A percentile compares a stretch with the other conserved stretches of the same genome.
phyloP scores from a whole-genome alignment of 1,140 invertebrate species.

The Pseudomyrmex sp. region DNA sequence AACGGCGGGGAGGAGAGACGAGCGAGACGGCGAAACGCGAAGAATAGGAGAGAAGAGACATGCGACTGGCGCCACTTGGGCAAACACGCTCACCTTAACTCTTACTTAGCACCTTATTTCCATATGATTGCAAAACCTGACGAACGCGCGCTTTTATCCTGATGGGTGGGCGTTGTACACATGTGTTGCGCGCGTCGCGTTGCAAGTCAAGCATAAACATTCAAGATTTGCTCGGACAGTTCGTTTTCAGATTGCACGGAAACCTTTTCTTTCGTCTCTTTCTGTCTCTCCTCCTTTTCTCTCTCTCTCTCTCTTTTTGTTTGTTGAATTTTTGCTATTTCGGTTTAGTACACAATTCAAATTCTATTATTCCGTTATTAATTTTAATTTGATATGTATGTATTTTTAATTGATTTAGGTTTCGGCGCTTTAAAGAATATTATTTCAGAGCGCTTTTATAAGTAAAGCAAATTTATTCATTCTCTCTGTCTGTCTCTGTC shows the following conservation, averaged over 20 bases:
- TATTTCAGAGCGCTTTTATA: too few species aligned
- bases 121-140: conserved; percentile 77
- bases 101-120: conserved; percentile 79
- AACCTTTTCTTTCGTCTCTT: neutral
- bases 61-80: conserved; percentile 73
- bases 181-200: conserved; percentile 29
- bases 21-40: conserved; percentile 19
- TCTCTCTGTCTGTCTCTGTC: too few species aligned
- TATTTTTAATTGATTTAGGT: too few species aligned
- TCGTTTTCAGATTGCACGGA: conserved; percentile 4
- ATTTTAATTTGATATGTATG: too few species aligned
- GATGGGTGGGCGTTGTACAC: conserved; percentile 47
- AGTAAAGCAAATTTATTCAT: too few species aligned
- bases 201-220: conserved; percentile 35
- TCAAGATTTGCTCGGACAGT: conserved; percentile 44
- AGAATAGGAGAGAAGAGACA: conserved; percentile 50
- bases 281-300: too few species aligned
- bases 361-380: too few species aligned
- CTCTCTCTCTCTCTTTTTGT: too few species aligned
- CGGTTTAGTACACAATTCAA: too few species aligned
- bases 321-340: too few species aligned
- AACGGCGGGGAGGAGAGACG: neutral
- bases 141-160: conserved; percentile 65
- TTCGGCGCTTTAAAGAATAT: too few species aligned
- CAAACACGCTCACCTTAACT: conserved; percentile 75